phyloP scores from a whole-genome alignment of 2,888 invertebrate species.

The Zelleria hepariella region DNA sequence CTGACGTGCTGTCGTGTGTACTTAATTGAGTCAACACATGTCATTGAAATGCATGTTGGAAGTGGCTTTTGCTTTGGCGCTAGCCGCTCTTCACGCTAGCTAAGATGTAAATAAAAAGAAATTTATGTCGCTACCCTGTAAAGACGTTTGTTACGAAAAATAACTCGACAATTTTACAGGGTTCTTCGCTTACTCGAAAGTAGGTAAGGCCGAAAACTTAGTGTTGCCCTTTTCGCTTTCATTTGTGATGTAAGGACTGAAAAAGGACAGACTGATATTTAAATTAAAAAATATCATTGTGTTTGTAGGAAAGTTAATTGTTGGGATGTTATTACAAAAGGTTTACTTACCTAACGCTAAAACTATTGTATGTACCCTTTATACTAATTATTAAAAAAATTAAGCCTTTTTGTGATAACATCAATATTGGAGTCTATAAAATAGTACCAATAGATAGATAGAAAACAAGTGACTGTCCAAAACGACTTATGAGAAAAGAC shows the following conservation, averaged over 20 bases:
- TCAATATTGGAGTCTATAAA: background rate
- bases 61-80: too few species aligned
- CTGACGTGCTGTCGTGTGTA: too few species aligned
- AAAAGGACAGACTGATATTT: background rate
- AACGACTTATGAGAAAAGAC: background rate
- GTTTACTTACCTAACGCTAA: too few species aligned
- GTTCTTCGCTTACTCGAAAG: background rate
- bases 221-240: background rate
- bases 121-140: too few species aligned
- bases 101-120: too few species aligned
- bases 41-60: too few species aligned
- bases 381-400: too few species aligned
- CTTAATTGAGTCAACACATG: too few species aligned
- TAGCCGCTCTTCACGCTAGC: too few species aligned
- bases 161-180: background rate
- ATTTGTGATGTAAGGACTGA: background rate
- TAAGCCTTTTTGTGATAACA: background rate
- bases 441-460: background rate
- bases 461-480: background rate
- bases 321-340: background rate
- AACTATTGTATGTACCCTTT: too few species aligned
- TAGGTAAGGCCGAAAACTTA: background rate
- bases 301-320: background rate
- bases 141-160: background rate
- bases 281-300: background rate